Percentiles rank a stretch among this genome's conserved stretches.
phyloP scores from a whole-genome alignment of 1,140 invertebrate genomes.

The Brachionus calyciflorus region DNA sequence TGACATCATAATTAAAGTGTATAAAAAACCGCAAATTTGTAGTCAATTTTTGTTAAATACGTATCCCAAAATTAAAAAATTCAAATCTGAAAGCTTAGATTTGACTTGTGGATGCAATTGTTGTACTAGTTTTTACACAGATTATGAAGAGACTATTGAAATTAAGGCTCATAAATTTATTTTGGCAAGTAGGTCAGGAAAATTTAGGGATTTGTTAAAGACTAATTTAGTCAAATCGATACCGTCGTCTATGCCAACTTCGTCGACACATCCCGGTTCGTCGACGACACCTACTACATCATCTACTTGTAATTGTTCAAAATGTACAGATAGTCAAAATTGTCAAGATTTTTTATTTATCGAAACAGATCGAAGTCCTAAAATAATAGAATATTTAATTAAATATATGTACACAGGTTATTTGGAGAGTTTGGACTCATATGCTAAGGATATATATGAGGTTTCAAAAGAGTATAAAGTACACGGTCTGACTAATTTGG shows the following conservation, averaged over 20 bases:
- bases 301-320: neutral
- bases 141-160: constrained; percentile 19
- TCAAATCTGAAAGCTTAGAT: neutral
- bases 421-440: constrained; percentile 28
- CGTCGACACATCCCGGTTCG: neutral
- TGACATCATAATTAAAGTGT: constrained; percentile 38
- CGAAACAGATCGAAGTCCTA: constrained; percentile 34
- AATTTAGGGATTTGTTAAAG: constrained; percentile 38
- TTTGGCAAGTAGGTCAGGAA: constrained; percentile 20
- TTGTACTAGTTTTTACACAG: constrained; percentile 9
- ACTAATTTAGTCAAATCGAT: neutral
- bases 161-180: constrained; percentile 42
- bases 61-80: neutral
- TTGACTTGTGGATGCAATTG: neutral
- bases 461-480: constrained; percentile 46
- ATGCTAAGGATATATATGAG: constrained; percentile 41
- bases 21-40: neutral
- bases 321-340: neutral
- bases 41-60: neutral
- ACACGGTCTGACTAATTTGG: constrained; percentile 40
- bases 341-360: constrained; percentile 23
- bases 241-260: neutral
- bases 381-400: constrained; percentile 40
- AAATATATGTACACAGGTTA: constrained; percentile 43
- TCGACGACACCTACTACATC: neutral